These are phyloP conservation scores for Drosophila melanica DNA, from an alignment of 1,140 invertebrate genomes.

Conservation along the genomic window DNA sequence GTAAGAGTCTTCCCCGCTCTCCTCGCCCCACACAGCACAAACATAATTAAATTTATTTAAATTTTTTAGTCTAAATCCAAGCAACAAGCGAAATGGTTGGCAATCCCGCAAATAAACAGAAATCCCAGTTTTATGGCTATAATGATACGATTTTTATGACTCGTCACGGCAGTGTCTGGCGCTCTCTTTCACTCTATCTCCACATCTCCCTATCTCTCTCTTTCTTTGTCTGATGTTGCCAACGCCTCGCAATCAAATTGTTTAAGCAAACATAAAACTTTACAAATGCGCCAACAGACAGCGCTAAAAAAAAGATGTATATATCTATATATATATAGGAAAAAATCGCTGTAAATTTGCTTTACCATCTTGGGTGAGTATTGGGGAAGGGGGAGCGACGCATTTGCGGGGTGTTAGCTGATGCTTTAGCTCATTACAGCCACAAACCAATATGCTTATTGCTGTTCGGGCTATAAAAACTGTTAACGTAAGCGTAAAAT, in stretches of 20 bases:
- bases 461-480: constrained; percentile 74
- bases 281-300: constrained; percentile 62
- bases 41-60: constrained; percentile 83
- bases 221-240: constrained; percentile 31
- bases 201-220: constrained; percentile 4
- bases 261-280: constrained; percentile 82
- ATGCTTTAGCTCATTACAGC: constrained; percentile 69
- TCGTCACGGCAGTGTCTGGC: constrained; percentile 72
- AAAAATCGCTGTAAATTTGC: constrained; percentile 66
- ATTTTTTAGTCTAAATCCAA: constrained; percentile 55
- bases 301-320: constrained; percentile 20
- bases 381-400: background rate
- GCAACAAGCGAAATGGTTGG: constrained; percentile 48
- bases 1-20: constrained; percentile 34
- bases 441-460: constrained; percentile 82
- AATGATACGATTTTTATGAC: constrained; percentile 81
- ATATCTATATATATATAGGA: constrained; percentile 6
- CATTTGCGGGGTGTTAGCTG: constrained; percentile 12
- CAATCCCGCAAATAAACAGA: constrained; percentile 75
- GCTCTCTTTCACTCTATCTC: constrained; percentile 1
- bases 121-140: constrained; percentile 78
- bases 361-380: constrained; percentile 42
- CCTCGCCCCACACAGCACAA: constrained; percentile 43
- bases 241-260: constrained; percentile 69
- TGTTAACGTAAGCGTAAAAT: constrained; percentile 82